A percentile compares a stretch with the other conserved stretches of the same genome.
phyloP scores from a whole-genome alignment of 2,888 invertebrate genomes.

The Shargacucullia verbasci region DNA sequence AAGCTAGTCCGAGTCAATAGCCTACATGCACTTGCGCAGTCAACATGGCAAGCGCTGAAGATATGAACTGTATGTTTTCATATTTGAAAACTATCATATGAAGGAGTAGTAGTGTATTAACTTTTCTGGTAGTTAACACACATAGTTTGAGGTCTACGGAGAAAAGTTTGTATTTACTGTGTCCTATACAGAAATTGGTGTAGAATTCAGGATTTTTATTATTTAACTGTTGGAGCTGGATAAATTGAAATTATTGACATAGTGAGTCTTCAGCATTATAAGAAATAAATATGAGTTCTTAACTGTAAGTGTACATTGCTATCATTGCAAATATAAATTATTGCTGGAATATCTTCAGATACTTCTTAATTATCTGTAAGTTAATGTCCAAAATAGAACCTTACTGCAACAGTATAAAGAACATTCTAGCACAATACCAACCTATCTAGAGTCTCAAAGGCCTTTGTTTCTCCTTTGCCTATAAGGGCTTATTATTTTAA shows the following conservation, averaged over 20 bases:
- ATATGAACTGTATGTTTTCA: slow-evolving; percentile 82
- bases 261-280: slow-evolving; percentile 48
- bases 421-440: slow-evolving; percentile 28
- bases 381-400: slow-evolving; percentile 30
- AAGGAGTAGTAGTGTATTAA: slow-evolving; percentile 59
- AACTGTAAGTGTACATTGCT: slow-evolving; percentile 64
- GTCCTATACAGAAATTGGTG: slow-evolving; percentile 51
- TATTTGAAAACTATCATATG: slow-evolving; percentile 82
- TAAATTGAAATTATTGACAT: slow-evolving; percentile 56
- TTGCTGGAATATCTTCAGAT: slow-evolving; percentile 31
- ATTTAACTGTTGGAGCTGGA: slow-evolving; percentile 59
- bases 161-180: slow-evolving; percentile 42
- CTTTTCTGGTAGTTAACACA: slow-evolving; percentile 49
- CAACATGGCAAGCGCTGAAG: slow-evolving; percentile 64
- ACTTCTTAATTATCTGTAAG: slow-evolving; percentile 33
- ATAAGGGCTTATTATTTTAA: slow-evolving; percentile 27
- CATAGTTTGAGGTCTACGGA: slow-evolving; percentile 52
- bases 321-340: slow-evolving; percentile 40
- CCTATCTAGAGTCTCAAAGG: slow-evolving; percentile 17
- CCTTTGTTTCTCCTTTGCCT: slow-evolving; percentile 34
- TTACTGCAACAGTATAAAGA: slow-evolving; percentile 28
- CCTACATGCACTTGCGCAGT: slow-evolving; percentile 77
- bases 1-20: slow-evolving; percentile 82
- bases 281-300: slow-evolving; percentile 37
- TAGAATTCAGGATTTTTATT: slow-evolving; percentile 55